phyloP scores from a whole-genome alignment of 1,140 invertebrate species.

The Listronotus oregonensis region DNA sequence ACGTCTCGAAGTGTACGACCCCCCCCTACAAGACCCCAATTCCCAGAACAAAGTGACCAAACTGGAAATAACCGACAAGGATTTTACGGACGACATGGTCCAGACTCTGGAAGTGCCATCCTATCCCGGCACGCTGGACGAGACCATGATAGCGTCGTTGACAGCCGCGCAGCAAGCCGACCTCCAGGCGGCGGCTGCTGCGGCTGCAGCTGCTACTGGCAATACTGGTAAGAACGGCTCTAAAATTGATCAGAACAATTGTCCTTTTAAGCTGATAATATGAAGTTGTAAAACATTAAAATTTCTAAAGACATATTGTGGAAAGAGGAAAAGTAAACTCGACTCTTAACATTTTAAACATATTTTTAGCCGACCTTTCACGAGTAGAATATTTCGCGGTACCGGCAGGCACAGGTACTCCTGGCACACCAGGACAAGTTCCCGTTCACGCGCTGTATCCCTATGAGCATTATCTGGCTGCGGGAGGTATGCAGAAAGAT shows the following conservation, averaged over 20 bases:
- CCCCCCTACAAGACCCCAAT: slow-evolving; percentile 34
- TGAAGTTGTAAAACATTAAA: too few species aligned
- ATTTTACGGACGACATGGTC: slow-evolving; percentile 59
- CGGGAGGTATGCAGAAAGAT: slow-evolving; percentile 45
- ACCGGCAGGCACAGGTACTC: slow-evolving; percentile 51
- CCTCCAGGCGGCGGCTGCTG: slow-evolving; percentile 19
- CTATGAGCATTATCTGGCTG: slow-evolving; percentile 51
- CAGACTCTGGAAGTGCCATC: slow-evolving; percentile 59
- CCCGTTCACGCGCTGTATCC: slow-evolving; percentile 53
- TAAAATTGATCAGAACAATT: too few species aligned
- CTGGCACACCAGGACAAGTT: slow-evolving; percentile 46
- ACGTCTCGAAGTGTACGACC: slow-evolving; percentile 45
- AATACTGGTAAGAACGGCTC: slow-evolving; percentile 10
- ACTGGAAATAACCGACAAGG: slow-evolving; percentile 43
- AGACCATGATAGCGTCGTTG: slow-evolving; percentile 52
- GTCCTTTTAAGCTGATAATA: too few species aligned
- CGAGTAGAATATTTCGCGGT: slow-evolving; percentile 61
- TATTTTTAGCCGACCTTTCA: slow-evolving; percentile 39
- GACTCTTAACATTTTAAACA: too few species aligned
- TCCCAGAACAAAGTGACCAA: slow-evolving; percentile 39
- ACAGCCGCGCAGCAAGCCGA: slow-evolving; percentile 37
- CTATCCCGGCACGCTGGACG: slow-evolving; percentile 50
- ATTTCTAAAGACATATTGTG: too few species aligned
- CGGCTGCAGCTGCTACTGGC: slow-evolving; percentile 20
- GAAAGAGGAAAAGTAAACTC: too few species aligned